Evolutionary conservation across 2,888 invertebrate genomes (phyloP).

Genomic region (Apoda limacodes): DNA sequence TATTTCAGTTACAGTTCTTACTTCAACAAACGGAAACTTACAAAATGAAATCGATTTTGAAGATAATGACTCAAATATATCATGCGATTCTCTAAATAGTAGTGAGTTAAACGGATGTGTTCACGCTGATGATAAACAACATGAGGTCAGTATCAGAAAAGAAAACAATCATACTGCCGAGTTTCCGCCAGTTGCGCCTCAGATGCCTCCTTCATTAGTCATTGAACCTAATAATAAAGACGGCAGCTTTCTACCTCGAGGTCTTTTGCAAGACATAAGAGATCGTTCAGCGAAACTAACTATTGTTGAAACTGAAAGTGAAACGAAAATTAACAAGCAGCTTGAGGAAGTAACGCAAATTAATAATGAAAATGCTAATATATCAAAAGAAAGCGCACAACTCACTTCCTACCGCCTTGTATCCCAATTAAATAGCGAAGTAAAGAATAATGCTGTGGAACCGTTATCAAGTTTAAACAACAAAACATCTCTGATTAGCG

Average conservation of each 20-base stretch:
- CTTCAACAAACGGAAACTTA: conserved; percentile 64
- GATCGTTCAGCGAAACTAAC: conserved; percentile 71
- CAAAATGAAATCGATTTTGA: conserved; percentile 78
- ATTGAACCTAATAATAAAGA: conserved; percentile 48
- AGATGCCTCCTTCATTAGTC: conserved; percentile 33
- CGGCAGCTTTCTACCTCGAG: conserved; percentile 72
- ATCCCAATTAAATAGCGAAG: conserved; percentile 57
- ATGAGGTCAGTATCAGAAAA: conserved; percentile 47
- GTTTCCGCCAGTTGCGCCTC: conserved; percentile 43
- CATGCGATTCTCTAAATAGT: conserved; percentile 85
- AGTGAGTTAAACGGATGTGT: conserved; percentile 72
- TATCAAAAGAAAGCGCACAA: conserved; percentile 59
- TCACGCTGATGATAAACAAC: conserved; percentile 59
- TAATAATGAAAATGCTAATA: conserved; percentile 59
- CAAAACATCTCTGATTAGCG: conserved; percentile 67
- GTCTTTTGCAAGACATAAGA: conserved; percentile 76
- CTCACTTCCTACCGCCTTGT: conserved; percentile 66
- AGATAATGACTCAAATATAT: conserved; percentile 81
- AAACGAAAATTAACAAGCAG: conserved; percentile 31
- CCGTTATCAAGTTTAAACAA: conserved; percentile 31
- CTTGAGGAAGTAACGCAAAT: conserved; percentile 49
- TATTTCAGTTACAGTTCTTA: conserved; percentile 69
- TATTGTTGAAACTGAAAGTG: conserved; percentile 55
- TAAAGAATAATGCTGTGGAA: conserved; percentile 39
- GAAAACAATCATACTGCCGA: conserved; percentile 41